A percentile compares a stretch with the other conserved stretches of the same genome.
phyloP scores from a whole-genome alignment of 2,797 vertebrate species.

The Synanceia verrucosa region DNA sequence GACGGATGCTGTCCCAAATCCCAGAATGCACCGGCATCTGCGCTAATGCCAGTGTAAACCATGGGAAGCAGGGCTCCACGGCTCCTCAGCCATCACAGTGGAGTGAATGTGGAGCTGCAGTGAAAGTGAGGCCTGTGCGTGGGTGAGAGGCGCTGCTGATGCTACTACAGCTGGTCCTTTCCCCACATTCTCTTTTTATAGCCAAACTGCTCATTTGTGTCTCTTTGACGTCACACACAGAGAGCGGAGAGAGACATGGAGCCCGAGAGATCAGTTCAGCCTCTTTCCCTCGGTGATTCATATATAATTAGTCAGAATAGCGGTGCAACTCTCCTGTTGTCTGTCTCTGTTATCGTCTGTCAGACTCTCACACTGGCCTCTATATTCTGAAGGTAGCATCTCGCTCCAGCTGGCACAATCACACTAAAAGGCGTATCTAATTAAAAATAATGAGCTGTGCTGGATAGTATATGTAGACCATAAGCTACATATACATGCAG shows the following conservation, averaged over 20 bases:
- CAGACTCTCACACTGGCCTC: slow-evolving; percentile 31
- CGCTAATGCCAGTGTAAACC: neutral
- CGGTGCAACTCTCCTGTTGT: slow-evolving; percentile 35
- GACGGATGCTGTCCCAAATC: neutral
- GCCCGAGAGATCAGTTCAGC: slow-evolving; percentile 39
- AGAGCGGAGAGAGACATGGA: slow-evolving; percentile 21
- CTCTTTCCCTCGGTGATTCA: slow-evolving; percentile 53
- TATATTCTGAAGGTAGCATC: slow-evolving; percentile 11
- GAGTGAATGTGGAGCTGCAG: slow-evolving; percentile 43
- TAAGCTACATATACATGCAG: neutral
- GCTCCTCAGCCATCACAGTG: slow-evolving; percentile 27
- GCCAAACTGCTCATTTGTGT: slow-evolving; percentile 80
- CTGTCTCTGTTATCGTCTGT: slow-evolving; percentile 48
- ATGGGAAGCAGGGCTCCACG: neutral
- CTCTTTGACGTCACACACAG: slow-evolving; percentile 70
- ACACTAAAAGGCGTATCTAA: slow-evolving; percentile 1
- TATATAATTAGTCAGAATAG: slow-evolving; percentile 53
- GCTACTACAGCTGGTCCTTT: slow-evolving; percentile 75
- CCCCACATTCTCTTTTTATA: slow-evolving; percentile 77
- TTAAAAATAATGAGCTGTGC: slow-evolving; percentile 19
- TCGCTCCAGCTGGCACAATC: neutral
- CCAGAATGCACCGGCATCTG: neutral
- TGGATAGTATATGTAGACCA: neutral
- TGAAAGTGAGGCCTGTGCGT: slow-evolving; percentile 65
- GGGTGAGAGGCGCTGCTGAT: slow-evolving; percentile 68